Evolutionary conservation across 2,797 vertebrate genomes (phyloP).

Genomic region (Poeciliopsis paucimaculata): DNA sequence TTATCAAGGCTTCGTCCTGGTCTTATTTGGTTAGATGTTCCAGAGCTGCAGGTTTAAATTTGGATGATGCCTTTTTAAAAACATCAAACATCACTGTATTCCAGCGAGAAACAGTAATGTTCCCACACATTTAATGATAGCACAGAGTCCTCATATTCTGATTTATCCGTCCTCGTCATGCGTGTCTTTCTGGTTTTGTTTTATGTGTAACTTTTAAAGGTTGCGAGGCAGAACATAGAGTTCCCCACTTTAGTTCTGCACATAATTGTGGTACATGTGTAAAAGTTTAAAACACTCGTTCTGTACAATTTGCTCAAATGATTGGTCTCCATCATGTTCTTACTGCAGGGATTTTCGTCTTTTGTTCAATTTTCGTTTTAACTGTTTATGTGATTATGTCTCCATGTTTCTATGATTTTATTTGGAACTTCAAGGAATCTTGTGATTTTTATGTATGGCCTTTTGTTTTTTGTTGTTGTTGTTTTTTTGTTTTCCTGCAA

Average conservation of each 20-base stretch:
- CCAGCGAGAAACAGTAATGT: background rate
- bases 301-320: background rate
- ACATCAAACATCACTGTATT: background rate
- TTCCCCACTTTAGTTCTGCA: background rate
- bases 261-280: background rate
- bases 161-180: background rate
- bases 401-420: background rate
- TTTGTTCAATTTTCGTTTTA: background rate
- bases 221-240: background rate
- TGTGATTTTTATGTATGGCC: background rate
- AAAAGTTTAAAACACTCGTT: background rate
- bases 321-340: slow-evolving; percentile 2
- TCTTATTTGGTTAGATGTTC: background rate
- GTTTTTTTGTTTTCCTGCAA: background rate
- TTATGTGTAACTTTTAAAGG: slow-evolving; percentile 3
- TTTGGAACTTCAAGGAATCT: background rate
- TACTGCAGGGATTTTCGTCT: background rate
- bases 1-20: background rate
- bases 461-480: background rate
- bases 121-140: background rate
- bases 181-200: background rate
- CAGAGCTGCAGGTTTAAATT: background rate
- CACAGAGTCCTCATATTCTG: background rate
- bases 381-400: background rate
- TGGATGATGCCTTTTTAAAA: background rate